Base-by-base conservation (phyloP, 2,888 invertebrate genomes). In the Xylophagus ater region DNA sequence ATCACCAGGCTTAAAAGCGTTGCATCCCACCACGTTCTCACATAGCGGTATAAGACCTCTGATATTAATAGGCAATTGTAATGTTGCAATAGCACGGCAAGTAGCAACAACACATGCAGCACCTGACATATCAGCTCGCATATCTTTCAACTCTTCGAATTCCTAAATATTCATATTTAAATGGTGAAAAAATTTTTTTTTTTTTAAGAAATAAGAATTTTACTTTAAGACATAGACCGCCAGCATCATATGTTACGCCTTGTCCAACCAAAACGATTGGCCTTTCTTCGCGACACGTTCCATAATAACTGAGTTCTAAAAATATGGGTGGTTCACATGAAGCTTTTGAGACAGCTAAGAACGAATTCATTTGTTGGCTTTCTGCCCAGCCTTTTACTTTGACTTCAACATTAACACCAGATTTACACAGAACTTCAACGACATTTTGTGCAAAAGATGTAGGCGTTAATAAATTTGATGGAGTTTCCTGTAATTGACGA, bases 91-190 rank as follows among this genome's bases (percentile, higher is more conserved):
- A 0, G 84, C 78, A 37, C 76, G 68, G 34, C 81, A 73, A 3
- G 80, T 70, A 1, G 79, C 81, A 4, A 81, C 68, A 3, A 83
- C 81, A 52, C 78, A 78, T 1, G 87, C 87, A 1, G 86, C 87
- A 2, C 87, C 87, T 0, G 83, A 83, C 86, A 88, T 86, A 53
- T 88, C 87, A 2, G 78, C 85, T 43, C 81, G 69, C 85, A 86
- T 86, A 15, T 51, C 44, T 32, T 43, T 51, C 0, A 57, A 45
- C 14, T 57, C 56, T 7, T 31, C 12, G n/a, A n/a, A n/a, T n/a
- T n/a, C n/a, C n/a, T n/a, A n/a, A n/a, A n/a, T n/a, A n/a, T n/a
- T n/a, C n/a, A n/a, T n/a, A n/a, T n/a, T n/a, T n/a, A n/a, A n/a
- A n/a, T n/a, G n/a, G n/a, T n/a, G n/a, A n/a, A n/a, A n/a, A n/a